Conservation (phyloP, 2,113 vertebrate genomes). For the Symphodus melops region DNA sequence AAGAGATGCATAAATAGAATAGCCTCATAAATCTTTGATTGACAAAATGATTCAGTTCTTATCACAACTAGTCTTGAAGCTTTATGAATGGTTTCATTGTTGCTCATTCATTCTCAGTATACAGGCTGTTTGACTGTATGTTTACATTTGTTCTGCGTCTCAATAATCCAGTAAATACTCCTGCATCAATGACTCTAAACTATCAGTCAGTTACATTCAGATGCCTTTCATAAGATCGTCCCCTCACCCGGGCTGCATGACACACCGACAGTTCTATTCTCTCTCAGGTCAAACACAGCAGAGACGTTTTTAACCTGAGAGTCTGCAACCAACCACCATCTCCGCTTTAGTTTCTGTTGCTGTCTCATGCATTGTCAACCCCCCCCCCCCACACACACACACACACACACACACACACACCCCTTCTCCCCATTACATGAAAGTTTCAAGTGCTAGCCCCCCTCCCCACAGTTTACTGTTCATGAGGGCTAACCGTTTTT, state of each 20-base stretch:
- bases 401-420: too few relatives aligned
- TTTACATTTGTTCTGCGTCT: not conserved
- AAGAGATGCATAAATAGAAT: not conserved
- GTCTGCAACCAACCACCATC: not conserved
- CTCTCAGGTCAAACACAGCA: not conserved
- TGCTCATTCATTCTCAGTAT: not conserved
- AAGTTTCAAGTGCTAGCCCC: constrained; percentile 7
- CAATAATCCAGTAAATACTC: too few relatives aligned
- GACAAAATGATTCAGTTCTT: not conserved
- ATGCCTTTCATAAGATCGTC: too few relatives aligned
- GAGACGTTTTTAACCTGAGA: not conserved
- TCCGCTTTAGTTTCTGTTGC: constrained; percentile 27
- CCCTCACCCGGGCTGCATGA: too few relatives aligned
- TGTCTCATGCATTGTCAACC: not conserved
- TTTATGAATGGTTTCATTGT: too few relatives aligned
- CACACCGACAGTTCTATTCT: not conserved
- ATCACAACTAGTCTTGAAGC: not conserved
- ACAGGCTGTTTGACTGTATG: not conserved
- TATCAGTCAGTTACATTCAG: too few relatives aligned
- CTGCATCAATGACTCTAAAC: too few relatives aligned
- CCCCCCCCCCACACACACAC: not conserved
- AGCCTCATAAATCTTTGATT: not conserved
- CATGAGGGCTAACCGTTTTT: constrained; percentile 71
- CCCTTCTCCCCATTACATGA: not conserved
- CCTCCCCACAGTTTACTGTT: constrained; percentile 21